These are phyloP conservation scores for Asarcornis scutulata DNA, from an alignment of 2,113 vertebrate genomes.

Conservation along the genomic window DNA sequence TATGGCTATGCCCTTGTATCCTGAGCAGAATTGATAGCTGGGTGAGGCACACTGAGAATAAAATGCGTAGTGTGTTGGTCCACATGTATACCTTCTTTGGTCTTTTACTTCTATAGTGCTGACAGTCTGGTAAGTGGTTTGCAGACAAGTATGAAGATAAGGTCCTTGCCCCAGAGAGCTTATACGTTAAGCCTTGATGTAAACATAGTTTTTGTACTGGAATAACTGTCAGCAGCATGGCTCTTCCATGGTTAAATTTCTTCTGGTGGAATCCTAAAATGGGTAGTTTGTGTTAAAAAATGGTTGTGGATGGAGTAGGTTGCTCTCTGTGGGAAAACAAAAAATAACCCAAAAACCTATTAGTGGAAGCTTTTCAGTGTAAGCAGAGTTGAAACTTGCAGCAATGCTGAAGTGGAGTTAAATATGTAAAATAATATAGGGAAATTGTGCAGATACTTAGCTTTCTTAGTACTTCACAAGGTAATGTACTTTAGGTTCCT, in stretches of 20 bases:
- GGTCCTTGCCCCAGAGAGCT: neutral
- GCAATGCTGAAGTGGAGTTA: neutral
- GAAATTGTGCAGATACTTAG: neutral
- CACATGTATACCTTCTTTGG: neutral
- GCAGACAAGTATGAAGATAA: neutral
- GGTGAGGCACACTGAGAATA: neutral
- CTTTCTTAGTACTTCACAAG: neutral
- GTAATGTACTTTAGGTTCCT: neutral
- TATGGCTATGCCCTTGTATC: neutral
- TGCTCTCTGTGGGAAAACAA: neutral
- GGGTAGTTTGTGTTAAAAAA: neutral
- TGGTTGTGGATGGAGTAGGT: neutral
- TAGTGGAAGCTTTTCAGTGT: neutral
- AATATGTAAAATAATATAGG: neutral
- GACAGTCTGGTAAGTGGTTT: neutral
- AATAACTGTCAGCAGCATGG: neutral
- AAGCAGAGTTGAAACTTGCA: neutral
- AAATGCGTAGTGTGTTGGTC: neutral
- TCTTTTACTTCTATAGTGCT: neutral
- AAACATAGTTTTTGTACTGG: neutral
- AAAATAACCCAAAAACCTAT: too few relatives aligned
- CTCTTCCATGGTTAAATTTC: neutral
- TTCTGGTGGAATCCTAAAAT: neutral
- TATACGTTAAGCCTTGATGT: neutral
- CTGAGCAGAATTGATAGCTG: neutral